A percentile compares a stretch with the other conserved stretches of the same genome.
These are phyloP conservation scores for Hafferia zeledoni DNA, from an alignment of 2,797 vertebrate species.

Conservation along the genomic window DNA sequence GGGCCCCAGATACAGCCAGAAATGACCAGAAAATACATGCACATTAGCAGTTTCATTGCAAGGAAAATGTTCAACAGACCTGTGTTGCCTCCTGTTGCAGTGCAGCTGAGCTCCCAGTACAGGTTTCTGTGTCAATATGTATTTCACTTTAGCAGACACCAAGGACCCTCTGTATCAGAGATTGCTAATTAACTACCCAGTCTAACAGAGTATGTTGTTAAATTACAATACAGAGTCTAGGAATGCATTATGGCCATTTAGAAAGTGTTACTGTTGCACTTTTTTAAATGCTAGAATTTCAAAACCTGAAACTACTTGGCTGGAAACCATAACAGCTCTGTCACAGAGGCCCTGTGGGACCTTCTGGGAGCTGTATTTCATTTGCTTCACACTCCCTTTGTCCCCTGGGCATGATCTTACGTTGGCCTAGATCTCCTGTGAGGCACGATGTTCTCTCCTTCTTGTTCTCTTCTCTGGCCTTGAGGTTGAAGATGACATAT, in stretches of 20 bases:
- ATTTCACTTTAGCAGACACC: neutral
- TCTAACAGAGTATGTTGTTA: neutral
- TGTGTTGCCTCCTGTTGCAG: neutral
- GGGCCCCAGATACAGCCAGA: neutral
- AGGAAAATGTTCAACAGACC: neutral
- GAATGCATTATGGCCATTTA: neutral
- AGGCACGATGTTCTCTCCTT: neutral
- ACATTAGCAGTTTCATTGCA: rapidly evolving
- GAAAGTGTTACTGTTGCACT: neutral
- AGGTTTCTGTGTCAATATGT: neutral
- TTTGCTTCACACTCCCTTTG: neutral
- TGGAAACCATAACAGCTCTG: neutral
- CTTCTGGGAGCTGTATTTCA: neutral
- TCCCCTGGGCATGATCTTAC: neutral
- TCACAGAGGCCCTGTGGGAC: rapidly evolving
- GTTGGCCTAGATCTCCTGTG: neutral
- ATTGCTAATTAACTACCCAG: neutral
- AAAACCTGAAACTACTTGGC: neutral
- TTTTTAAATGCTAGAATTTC: neutral
- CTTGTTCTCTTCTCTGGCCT: neutral
- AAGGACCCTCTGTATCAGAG: neutral
- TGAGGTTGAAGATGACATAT: neutral
- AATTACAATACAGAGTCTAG: neutral
- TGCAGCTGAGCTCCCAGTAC: neutral
- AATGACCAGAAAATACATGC: neutral